These are phyloP conservation scores for Coleophora deauratella DNA, from an alignment of 2,888 invertebrate genomes.

Conservation along the genomic window DNA sequence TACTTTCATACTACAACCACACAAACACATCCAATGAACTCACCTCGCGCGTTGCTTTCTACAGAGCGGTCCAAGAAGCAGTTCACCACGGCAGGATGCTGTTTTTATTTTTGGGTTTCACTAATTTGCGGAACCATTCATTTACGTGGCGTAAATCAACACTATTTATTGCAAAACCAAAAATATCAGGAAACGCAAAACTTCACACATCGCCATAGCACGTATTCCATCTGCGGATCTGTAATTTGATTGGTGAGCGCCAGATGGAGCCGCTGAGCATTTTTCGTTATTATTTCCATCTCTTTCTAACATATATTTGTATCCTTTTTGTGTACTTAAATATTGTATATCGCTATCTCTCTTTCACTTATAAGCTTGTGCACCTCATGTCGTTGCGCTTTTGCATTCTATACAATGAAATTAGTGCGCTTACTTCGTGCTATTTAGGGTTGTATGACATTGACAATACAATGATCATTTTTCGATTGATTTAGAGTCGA, in stretches of 20 bases:
- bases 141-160: conserved; percentile 4
- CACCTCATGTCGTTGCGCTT: too few relatives aligned
- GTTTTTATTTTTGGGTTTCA: conserved; percentile 5
- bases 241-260: conserved; percentile 18
- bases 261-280: conserved; percentile 17
- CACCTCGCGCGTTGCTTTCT: conserved; percentile 38
- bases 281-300: conserved; percentile 8
- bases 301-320: conserved; percentile 7
- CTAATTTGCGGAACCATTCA: conserved; percentile 17
- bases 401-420: background rate
- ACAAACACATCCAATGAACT: conserved; percentile 51
- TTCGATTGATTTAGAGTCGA: conserved; percentile 10
- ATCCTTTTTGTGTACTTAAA: conserved; percentile 9
- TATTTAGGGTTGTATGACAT: background rate
- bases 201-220: conserved; percentile 48
- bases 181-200: conserved; percentile 44
- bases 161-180: conserved; percentile 20
- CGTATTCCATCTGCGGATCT: conserved; percentile 11
- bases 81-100: conserved; percentile 5
- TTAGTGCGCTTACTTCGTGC: conserved; percentile 1
- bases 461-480: background rate
- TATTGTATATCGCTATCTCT: conserved; percentile 5
- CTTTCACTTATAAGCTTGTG: conserved; percentile 4
- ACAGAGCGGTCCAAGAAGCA: conserved; percentile 16
- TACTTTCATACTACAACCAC: conserved; percentile 57